phyloP scores from a whole-genome alignment of 1,140 invertebrate genomes.

The Eupristina koningsbergeri region DNA sequence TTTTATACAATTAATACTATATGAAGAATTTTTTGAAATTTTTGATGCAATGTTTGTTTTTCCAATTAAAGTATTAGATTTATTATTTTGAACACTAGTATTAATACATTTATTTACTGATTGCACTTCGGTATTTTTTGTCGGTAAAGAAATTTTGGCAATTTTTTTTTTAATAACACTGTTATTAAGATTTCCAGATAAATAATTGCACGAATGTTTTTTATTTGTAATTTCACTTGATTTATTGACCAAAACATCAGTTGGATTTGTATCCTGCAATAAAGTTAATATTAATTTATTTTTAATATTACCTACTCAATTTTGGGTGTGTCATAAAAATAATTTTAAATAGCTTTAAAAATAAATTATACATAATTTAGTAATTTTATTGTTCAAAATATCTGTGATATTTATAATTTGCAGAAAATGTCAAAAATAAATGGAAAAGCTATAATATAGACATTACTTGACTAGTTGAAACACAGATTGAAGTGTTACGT shows the following conservation, averaged over 20 bases:
- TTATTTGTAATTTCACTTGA: background rate
- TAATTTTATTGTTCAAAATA: too few relatives aligned
- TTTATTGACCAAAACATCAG: background rate
- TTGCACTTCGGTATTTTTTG: background rate
- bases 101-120: background rate
- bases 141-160: constrained; percentile 15
- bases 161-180: constrained; percentile 30
- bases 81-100: background rate
- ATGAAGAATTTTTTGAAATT: background rate
- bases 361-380: background rate
- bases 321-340: background rate
- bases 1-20: background rate
- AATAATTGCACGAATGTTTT: background rate
- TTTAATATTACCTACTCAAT: too few relatives aligned
- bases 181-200: background rate
- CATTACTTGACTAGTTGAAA: constrained; percentile 29
- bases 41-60: background rate
- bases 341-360: background rate
- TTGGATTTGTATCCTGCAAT: background rate
- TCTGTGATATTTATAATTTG: too few relatives aligned
- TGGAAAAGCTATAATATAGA: background rate
- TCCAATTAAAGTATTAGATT: background rate
- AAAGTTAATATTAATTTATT: background rate
- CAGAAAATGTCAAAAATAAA: too few relatives aligned
- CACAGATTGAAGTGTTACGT: background rate